Conservation (phyloP, 2,888 invertebrate genomes). For the Zootermopsis nevadensis region DNA sequence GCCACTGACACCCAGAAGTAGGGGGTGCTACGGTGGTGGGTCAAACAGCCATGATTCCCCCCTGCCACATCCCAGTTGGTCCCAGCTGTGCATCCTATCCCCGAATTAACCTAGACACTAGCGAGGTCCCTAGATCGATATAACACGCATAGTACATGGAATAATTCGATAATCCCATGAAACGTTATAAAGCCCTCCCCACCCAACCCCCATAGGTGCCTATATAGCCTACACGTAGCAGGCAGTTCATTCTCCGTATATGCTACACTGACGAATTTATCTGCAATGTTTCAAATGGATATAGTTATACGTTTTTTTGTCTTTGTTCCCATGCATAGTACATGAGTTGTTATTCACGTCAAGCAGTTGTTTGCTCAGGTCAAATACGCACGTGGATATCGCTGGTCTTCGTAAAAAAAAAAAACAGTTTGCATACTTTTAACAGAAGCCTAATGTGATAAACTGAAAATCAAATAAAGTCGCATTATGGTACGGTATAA, state of each 20-base stretch:
- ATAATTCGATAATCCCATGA: constrained; percentile 44
- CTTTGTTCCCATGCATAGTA: not conserved
- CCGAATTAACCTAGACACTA: constrained; percentile 43
- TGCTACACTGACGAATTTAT: constrained; percentile 38
- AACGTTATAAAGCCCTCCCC: constrained; percentile 39
- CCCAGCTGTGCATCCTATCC: constrained; percentile 44
- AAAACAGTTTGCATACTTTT: too few relatives aligned
- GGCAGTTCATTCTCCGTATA: not conserved
- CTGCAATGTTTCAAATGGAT: constrained; percentile 29
- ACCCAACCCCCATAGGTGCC: not conserved
- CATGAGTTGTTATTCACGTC: not conserved
- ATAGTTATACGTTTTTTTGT: not conserved
- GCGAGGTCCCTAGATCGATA: constrained; percentile 41
- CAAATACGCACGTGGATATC: not conserved
- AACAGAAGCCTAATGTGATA: too few relatives aligned
- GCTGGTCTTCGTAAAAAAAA: too few relatives aligned
- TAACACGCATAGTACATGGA: constrained; percentile 37
- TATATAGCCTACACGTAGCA: constrained; percentile 21
- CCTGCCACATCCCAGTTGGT: constrained; percentile 19
- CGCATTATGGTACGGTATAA: too few relatives aligned
- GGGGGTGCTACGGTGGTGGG: constrained; percentile 30
- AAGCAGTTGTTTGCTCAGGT: not conserved
- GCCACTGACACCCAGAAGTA: constrained; percentile 17
- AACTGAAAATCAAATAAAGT: too few relatives aligned
- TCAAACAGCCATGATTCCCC: constrained; percentile 29